Evolutionary conservation across 2,888 invertebrate genomes (phyloP), one percentile per base, ranked within the genome.

Genomic region (Conus canariensis): DNA sequence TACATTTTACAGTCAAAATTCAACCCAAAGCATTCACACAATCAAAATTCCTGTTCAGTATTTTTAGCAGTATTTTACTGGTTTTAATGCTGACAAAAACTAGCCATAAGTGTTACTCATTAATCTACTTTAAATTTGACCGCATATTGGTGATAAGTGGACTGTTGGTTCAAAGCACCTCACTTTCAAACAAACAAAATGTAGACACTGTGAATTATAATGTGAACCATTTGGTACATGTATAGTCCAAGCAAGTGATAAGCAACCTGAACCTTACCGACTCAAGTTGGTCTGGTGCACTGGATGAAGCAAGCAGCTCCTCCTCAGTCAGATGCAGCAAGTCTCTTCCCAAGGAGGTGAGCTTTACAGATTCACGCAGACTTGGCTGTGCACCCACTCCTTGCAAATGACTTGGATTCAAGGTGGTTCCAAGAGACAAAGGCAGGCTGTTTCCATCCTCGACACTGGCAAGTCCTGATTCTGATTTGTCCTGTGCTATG

Each of bases 381-480:
- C 64, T 67, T 30, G 86, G 16, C 45, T 67, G n/a, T 22, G 19
- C 30, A 16, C 25, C 60, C n/a, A 45, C 64, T 59, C 67, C 30
- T 45, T n/a, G 45, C 64, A 64, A 64, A 14, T 86, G 64, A 30
- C 67, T 45, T 25, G 60, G 82, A 89, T 70, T 89, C 89, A 89
- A 56, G 89, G 89, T 0, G 89, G 89, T 58, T 89, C 89, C 89
- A 89, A 85, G 89, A 87, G 87, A 30, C 56, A 82, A 56, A n/a
- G 90, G 56, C 87, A 90, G 25, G 59, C 59, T 74, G 30, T 64
- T 77, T 82, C 88, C 89, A 91, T 87, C 83, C 59, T 91, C 88
- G 56, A 30, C 45, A 70, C 60, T 60, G 14, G 56, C 3, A 45
- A n/a, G 25, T 12, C 56, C 88, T 30, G 59, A 58, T 22, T 56